Conservation (phyloP, 1,140 invertebrate species). For the Whitmania pigra region DNA sequence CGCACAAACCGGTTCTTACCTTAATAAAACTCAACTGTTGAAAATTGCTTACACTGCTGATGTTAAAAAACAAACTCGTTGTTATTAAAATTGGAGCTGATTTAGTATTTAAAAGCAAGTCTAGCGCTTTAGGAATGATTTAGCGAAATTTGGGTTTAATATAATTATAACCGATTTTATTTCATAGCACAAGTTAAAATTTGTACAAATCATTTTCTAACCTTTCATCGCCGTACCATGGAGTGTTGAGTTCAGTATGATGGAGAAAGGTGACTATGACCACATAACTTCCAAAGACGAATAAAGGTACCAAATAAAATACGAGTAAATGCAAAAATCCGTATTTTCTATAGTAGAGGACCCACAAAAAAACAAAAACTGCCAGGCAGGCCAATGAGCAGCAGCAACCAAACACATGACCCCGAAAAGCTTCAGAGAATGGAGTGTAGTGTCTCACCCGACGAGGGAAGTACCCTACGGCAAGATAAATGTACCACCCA, state of each 20-base stretch:
- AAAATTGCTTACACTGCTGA: no score
- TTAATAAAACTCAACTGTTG: no score
- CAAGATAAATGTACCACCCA: constrained; percentile 34
- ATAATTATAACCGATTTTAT: no score
- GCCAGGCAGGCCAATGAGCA: constrained; percentile 31
- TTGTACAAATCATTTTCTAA: neutral
- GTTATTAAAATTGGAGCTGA: neutral
- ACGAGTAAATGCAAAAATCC: constrained; percentile 31
- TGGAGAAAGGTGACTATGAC: constrained; percentile 44
- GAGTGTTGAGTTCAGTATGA: constrained; percentile 39
- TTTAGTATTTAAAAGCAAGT: neutral
- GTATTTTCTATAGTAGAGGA: constrained; percentile 25
- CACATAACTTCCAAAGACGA: constrained; percentile 36
- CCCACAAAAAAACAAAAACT: constrained; percentile 31
- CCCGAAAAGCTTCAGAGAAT: constrained; percentile 27
- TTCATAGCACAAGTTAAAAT: neutral
- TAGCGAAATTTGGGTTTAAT: no score
- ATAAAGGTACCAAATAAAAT: constrained; percentile 39
- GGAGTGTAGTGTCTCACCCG: constrained; percentile 32
- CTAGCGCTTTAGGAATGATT: neutral
- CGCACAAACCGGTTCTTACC: no score
- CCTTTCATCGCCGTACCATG: constrained; percentile 39
- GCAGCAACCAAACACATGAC: constrained; percentile 29
- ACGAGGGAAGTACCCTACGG: constrained; percentile 32
- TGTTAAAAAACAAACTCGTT: no score